Conservation (phyloP, 2,797 vertebrate species). For the Mico argentatus region DNA sequence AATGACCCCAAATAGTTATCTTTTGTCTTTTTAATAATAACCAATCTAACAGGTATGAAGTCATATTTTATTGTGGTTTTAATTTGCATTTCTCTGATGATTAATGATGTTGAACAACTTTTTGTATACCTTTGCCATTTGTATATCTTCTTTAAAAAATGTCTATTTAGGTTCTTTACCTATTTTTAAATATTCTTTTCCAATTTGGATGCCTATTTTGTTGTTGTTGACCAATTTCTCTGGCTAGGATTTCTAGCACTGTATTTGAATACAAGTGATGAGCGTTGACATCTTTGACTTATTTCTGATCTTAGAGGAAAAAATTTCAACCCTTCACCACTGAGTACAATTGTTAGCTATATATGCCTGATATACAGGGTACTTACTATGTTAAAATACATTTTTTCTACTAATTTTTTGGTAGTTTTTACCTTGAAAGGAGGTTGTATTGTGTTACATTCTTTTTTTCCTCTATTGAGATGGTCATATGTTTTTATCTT, state of each 20-base stretch:
- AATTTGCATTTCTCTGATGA: background rate
- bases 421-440: background rate
- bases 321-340: background rate
- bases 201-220: background rate
- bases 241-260: background rate
- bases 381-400: background rate
- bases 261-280: background rate
- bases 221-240: background rate
- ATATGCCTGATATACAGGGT: background rate
- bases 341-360: background rate
- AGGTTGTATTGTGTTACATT: background rate
- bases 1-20: background rate
- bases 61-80: background rate
- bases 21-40: background rate
- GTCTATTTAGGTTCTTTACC: background rate
- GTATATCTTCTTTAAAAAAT: background rate
- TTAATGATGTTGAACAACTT: background rate
- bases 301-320: background rate
- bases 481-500: background rate
- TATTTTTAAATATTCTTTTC: background rate
- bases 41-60: background rate
- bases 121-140: background rate
- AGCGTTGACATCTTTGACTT: background rate
- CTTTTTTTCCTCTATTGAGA: background rate
- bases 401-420: background rate